Percentiles rank a stretch among this genome's conserved stretches.
Conservation (phyloP, 2,797 vertebrate genomes). For the Chloroceryle inda region DNA sequence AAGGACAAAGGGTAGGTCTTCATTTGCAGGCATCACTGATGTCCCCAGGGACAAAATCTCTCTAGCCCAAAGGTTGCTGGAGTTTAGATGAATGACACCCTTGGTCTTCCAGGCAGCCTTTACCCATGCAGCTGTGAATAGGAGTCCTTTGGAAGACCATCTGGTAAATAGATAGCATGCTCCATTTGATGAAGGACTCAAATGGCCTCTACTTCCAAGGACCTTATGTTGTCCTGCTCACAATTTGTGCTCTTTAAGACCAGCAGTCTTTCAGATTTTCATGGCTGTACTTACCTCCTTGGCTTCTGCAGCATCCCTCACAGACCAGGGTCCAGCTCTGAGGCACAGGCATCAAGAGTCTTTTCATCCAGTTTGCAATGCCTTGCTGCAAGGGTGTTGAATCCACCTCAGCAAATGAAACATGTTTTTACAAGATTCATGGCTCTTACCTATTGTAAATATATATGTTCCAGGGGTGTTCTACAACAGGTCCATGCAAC, state of each 20-base stretch:
- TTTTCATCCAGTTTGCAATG: background rate
- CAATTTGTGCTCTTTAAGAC: background rate
- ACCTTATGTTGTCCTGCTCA: background rate
- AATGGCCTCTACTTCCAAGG: background rate
- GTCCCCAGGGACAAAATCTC: background rate
- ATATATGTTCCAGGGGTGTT: background rate
- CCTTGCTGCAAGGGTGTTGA: background rate
- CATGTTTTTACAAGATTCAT: background rate
- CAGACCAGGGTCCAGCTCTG: background rate
- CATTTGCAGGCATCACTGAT: background rate
- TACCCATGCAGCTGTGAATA: background rate
- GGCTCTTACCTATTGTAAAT: background rate
- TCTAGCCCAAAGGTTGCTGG: background rate
- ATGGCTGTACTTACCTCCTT: background rate
- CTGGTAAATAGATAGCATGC: background rate
- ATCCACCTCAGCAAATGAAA: background rate
- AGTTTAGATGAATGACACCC: background rate
- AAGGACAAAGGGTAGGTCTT: background rate
- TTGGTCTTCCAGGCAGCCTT: background rate
- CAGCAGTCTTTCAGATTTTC: background rate
- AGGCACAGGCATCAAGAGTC: background rate
- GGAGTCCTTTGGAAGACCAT: background rate
- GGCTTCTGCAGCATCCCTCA: background rate
- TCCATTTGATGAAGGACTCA: background rate
- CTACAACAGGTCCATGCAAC: background rate